phyloP scores from a whole-genome alignment of 2,797 vertebrate genomes.

The Hypotaenidia philippensis region DNA sequence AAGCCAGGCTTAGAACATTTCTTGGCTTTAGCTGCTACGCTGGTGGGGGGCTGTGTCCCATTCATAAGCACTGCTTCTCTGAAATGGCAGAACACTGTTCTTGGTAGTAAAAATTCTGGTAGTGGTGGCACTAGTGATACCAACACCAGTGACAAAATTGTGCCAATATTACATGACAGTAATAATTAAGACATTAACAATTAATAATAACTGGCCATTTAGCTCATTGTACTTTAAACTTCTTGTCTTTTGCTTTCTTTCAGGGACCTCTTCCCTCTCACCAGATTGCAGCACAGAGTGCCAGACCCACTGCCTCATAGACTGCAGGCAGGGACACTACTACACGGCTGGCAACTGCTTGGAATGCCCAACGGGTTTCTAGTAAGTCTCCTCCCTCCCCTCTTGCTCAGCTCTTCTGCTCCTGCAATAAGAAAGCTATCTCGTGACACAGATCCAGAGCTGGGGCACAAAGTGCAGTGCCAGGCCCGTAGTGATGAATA shows the following conservation, averaged over 20 bases:
- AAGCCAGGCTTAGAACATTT: neutral
- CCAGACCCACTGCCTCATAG: constrained; percentile 49
- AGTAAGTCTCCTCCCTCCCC: constrained; percentile 80
- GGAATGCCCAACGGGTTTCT: constrained; percentile 86
- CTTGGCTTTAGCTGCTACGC: neutral
- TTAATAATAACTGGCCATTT: neutral
- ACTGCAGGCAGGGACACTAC: constrained; percentile 83
- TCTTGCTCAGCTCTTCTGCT: accelerated
- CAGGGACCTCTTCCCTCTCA: constrained; percentile 34
- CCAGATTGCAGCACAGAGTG: constrained; percentile 7
- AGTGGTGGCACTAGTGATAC: no score
- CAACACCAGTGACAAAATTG: neutral
- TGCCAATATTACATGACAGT: neutral
- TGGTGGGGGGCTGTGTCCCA: neutral
- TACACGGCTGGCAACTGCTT: constrained; percentile 81
- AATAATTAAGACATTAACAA: no score
- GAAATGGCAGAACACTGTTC: neutral
- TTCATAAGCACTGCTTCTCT: neutral
- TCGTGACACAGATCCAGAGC: neutral
- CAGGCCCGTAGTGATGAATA: neutral
- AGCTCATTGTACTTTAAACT: neutral
- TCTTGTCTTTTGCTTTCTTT: neutral
- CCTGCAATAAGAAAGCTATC: neutral
- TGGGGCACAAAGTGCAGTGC: neutral
- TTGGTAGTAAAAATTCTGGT: neutral